Conservation (phyloP, 2,888 invertebrate species). For the Mechanitis messenoides region DNA sequence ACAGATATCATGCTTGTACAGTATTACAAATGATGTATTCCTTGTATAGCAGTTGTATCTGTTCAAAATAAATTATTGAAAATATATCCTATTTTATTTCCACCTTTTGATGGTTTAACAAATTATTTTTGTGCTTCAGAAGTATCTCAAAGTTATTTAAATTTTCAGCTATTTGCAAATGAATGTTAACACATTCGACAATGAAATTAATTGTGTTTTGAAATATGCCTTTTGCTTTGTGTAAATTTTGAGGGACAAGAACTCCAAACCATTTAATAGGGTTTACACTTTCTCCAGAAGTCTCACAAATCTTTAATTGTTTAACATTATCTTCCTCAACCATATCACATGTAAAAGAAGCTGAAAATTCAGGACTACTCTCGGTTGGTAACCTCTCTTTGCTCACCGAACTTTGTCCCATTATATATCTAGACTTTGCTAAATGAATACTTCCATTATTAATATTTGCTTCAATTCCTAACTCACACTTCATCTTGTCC, state of each 20-base stretch:
- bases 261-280: slow-evolving; percentile 93
- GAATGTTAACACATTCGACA: slow-evolving; percentile 82
- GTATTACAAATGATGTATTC: slow-evolving; percentile 19
- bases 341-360: slow-evolving; percentile 53
- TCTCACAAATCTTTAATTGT: slow-evolving; percentile 57
- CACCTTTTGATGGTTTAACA: neutral
- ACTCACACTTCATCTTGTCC: slow-evolving; percentile 80
- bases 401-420: slow-evolving; percentile 85
- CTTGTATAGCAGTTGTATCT: slow-evolving; percentile 23
- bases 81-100: neutral
- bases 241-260: slow-evolving; percentile 86
- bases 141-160: slow-evolving; percentile 47
- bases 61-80: slow-evolving; percentile 18
- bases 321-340: slow-evolving; percentile 61
- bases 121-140: slow-evolving; percentile 41
- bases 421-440: slow-evolving; percentile 86
- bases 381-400: slow-evolving; percentile 83
- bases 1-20: slow-evolving; percentile 23
- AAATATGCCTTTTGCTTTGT: slow-evolving; percentile 84
- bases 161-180: slow-evolving; percentile 73
- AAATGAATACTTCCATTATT: slow-evolving; percentile 83
- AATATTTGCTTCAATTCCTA: slow-evolving; percentile 82
- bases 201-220: slow-evolving; percentile 80
- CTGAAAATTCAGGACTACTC: slow-evolving; percentile 68
- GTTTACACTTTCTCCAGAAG: slow-evolving; percentile 63